Percentiles rank a stretch among this genome's conserved stretches.
These are phyloP conservation scores for Nomada fucata DNA, from an alignment of 2,888 invertebrate species.

Conservation along the genomic window DNA sequence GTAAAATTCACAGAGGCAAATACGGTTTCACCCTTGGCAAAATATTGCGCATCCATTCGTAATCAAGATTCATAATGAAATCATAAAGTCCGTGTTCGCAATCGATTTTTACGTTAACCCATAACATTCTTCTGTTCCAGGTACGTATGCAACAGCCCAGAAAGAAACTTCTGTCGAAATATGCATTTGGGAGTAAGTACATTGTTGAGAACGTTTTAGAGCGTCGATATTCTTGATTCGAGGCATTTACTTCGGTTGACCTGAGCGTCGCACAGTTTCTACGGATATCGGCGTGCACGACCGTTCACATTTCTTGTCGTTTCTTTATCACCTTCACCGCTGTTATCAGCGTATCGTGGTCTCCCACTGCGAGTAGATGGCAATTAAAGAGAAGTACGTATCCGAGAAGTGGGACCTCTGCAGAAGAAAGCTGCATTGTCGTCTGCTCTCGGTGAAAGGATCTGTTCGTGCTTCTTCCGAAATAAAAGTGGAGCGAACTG, in stretches of 20 bases:
- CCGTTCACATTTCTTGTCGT: conserved; percentile 4
- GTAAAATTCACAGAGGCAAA: neutral
- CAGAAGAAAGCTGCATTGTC: conserved; percentile 60
- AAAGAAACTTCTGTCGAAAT: neutral
- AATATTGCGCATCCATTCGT: neutral
- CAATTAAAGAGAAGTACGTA: conserved; percentile 48
- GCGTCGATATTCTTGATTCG: neutral
- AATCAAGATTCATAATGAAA: too few relatives aligned
- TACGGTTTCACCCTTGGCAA: neutral
- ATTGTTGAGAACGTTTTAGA: conserved; percentile 7
- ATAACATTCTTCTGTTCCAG: conserved; percentile 54
- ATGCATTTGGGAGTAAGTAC: conserved; percentile 53
- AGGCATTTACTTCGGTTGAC: conserved; percentile 23
- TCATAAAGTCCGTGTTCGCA: neutral
- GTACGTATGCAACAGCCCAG: conserved; percentile 52
- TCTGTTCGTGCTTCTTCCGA: conserved; percentile 18
- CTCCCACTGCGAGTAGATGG: conserved; percentile 31
- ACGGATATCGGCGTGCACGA: conserved; percentile 9
- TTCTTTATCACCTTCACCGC: conserved; percentile 35
- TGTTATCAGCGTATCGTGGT: conserved; percentile 56
- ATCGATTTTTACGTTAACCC: neutral
- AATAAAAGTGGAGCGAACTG: conserved; percentile 32
- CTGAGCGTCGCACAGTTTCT: conserved; percentile 4
- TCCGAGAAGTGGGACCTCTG: conserved; percentile 49
- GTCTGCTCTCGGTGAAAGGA: conserved; percentile 30